Percentiles rank a stretch among this genome's conserved stretches.
phyloP scores from a whole-genome alignment of 2,888 invertebrate species.

The Stenoptilia bipunctidactyla region DNA sequence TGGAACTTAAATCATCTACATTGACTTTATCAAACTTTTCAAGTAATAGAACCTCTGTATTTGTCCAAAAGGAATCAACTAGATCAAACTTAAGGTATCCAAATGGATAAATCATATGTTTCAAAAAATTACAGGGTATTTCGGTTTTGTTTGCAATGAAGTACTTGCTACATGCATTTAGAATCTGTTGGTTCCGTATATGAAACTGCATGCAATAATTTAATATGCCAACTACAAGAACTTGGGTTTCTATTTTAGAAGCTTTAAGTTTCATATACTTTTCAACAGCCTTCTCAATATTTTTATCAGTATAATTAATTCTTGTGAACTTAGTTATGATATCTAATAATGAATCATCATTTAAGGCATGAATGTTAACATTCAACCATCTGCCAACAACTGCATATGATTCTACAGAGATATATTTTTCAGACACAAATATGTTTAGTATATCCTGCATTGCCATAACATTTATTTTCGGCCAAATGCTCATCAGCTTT shows the following conservation, averaged over 20 bases:
- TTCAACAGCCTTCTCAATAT: constrained; percentile 71
- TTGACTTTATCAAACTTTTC: constrained; percentile 70
- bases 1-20: constrained; percentile 68
- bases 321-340: constrained; percentile 66
- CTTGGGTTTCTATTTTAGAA: constrained; percentile 49
- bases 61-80: constrained; percentile 68
- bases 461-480: constrained; percentile 52
- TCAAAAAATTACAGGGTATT: constrained; percentile 66
- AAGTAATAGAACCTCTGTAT: constrained; percentile 63
- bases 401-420: constrained; percentile 47
- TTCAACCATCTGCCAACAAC: constrained; percentile 69
- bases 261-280: constrained; percentile 72
- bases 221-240: constrained; percentile 72
- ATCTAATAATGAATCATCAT: constrained; percentile 67
- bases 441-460: constrained; percentile 61
- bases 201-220: constrained; percentile 74
- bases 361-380: constrained; percentile 71
- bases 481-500: constrained; percentile 69
- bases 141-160: constrained; percentile 54
- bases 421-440: constrained; percentile 44
- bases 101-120: constrained; percentile 71
- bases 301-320: constrained; percentile 66
- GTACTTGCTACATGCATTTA: constrained; percentile 71
- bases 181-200: constrained; percentile 65
- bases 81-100: constrained; percentile 74